These are phyloP conservation scores for Chorisops tibialis DNA, from an alignment of 2,888 invertebrate species.

Conservation along the genomic window DNA sequence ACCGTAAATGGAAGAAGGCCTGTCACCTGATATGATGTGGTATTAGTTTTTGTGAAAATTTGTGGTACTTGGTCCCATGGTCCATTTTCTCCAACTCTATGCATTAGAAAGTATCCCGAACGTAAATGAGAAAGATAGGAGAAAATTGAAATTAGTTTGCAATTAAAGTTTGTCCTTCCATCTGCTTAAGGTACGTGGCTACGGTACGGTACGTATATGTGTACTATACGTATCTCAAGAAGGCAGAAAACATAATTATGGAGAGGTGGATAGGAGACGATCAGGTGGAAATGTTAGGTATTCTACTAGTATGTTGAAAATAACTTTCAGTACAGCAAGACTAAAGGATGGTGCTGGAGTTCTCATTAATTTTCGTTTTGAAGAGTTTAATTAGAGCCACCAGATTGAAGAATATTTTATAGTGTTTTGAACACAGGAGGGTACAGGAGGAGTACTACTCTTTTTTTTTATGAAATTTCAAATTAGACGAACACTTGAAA, in stretches of 20 bases:
- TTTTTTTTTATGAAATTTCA: too few species aligned
- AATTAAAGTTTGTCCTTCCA: slow-evolving; percentile 12
- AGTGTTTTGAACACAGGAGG: too few species aligned
- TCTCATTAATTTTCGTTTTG: slow-evolving; percentile 24
- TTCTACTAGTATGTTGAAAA: too few species aligned
- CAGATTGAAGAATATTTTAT: too few species aligned
- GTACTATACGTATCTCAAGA: background rate
- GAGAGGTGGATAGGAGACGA: too few species aligned
- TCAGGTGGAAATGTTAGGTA: background rate
- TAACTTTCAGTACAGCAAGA: too few species aligned
- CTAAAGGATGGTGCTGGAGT: background rate
- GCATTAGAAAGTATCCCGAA: too few species aligned
- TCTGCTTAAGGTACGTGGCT: too few species aligned
- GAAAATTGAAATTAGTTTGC: slow-evolving; percentile 17
- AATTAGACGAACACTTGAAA: too few species aligned
- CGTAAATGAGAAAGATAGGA: background rate
- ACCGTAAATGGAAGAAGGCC: slow-evolving; percentile 69
- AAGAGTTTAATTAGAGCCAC: slow-evolving; percentile 14
- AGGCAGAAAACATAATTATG: background rate
- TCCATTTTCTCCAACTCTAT: slow-evolving; percentile 67
- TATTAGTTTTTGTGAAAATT: slow-evolving; percentile 62
- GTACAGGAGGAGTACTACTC: too few species aligned
- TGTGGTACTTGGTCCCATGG: slow-evolving; percentile 63
- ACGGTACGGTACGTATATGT: too few species aligned
- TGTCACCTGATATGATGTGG: slow-evolving; percentile 63